These are phyloP conservation scores for Dryoscopus gambensis DNA, from an alignment of 2,113 vertebrate species.

Conservation along the genomic window DNA sequence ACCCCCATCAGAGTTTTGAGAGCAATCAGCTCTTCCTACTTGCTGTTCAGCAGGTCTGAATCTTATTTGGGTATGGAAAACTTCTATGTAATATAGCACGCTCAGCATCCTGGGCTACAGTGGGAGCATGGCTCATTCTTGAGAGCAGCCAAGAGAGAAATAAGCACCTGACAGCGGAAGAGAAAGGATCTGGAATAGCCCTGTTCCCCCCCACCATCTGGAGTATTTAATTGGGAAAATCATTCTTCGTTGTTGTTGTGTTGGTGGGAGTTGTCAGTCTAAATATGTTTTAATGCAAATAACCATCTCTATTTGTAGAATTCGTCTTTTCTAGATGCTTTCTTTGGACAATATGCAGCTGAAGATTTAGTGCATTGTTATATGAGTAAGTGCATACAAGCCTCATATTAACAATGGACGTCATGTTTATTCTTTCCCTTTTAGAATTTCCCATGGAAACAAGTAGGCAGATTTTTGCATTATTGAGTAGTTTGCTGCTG, in stretches of 20 bases:
- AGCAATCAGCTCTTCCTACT: background rate
- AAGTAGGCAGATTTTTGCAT: slow-evolving; percentile 38
- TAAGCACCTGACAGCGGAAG: background rate
- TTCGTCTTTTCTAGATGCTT: background rate
- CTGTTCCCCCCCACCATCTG: background rate
- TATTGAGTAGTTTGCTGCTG: slow-evolving; percentile 27
- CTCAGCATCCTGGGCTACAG: background rate
- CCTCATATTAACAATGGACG: slow-evolving; percentile 1
- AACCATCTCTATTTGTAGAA: background rate
- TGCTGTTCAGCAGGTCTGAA: background rate
- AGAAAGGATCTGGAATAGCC: slow-evolving; percentile 6
- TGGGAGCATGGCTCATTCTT: background rate
- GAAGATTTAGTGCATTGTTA: slow-evolving; percentile 35
- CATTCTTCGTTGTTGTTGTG: background rate
- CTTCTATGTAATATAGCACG: accelerated
- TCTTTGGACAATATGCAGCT: slow-evolving; percentile 2
- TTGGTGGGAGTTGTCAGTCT: slow-evolving; percentile 36
- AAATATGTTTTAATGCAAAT: slow-evolving; percentile 36
- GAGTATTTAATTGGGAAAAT: slow-evolving; percentile 3
- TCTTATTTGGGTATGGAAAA: background rate
- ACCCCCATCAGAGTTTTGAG: background rate
- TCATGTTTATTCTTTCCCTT: slow-evolving; percentile 37
- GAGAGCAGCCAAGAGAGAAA: background rate
- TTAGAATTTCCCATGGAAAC: slow-evolving; percentile 65
- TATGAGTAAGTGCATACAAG: slow-evolving; percentile 36